Conservation (phyloP, 2,797 vertebrate species). For the Sebastes cheni region DNA sequence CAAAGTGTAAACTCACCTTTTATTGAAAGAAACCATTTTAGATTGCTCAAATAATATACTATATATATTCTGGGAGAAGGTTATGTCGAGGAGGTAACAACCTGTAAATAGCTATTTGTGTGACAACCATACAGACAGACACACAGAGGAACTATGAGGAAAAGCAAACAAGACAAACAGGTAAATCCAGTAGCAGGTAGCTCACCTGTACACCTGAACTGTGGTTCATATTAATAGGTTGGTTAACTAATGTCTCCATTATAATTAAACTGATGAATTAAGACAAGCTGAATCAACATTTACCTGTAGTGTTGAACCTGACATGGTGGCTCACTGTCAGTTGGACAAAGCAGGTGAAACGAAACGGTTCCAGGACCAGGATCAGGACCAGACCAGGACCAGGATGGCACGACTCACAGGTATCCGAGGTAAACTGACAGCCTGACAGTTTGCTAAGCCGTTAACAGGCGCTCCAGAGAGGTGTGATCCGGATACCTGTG, state of each 20-base stretch:
- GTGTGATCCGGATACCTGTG: background rate
- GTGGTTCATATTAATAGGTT: background rate
- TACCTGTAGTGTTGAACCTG: constrained; percentile 76
- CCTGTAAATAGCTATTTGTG: no score
- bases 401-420: background rate
- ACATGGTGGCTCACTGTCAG: constrained; percentile 67
- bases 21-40: no score
- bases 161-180: constrained; percentile 61
- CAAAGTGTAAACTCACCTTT: no score
- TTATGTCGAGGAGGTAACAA: no score
- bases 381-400: background rate
- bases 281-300: background rate
- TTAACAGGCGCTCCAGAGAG: rapidly evolving
- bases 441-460: background rate
- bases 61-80: no score
- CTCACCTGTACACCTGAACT: no score
- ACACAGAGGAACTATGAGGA: background rate
- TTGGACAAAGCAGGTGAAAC: background rate
- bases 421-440: background rate
- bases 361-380: background rate
- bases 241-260: no score
- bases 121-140: background rate
- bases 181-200: constrained; percentile 48
- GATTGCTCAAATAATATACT: no score
- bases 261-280: background rate